Evolutionary conservation across 2,113 vertebrate species (phyloP).

Genomic region (Cervus canadensis): DNA sequence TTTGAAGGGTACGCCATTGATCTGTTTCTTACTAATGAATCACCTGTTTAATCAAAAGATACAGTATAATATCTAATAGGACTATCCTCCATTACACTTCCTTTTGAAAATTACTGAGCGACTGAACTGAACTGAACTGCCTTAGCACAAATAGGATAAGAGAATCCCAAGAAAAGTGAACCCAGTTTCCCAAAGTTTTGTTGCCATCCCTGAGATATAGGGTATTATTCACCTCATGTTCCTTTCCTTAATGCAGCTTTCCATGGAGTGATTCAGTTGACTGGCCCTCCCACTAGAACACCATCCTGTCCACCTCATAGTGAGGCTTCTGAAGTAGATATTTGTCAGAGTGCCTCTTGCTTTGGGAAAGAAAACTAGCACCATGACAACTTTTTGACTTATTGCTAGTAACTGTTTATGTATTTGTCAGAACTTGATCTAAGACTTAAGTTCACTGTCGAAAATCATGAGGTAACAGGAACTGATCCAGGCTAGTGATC

Average conservation of each 20-base stretch:
- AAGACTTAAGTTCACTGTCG: neutral
- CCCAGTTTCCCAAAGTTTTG: neutral
- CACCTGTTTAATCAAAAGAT: neutral
- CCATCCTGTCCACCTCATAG: no score
- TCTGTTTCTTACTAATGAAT: neutral
- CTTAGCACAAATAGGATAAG: neutral
- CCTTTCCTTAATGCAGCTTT: neutral
- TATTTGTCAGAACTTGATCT: neutral
- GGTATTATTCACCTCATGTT: neutral
- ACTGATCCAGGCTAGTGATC: neutral
- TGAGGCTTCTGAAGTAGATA: neutral
- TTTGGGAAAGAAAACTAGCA: neutral
- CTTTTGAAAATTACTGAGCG: neutral
- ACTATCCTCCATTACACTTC: neutral
- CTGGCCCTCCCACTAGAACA: neutral
- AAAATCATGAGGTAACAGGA: neutral
- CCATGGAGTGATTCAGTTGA: neutral
- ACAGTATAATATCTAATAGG: neutral
- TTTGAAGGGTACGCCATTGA: neutral
- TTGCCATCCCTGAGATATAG: neutral
- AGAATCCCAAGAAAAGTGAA: neutral
- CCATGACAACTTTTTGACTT: neutral
- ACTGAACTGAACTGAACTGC: no score
- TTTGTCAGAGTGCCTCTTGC: neutral
- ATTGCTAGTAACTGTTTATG: neutral